Percentiles rank a stretch among this genome's conserved stretches.
These are phyloP conservation scores for Nomada ferruginata DNA, from an alignment of 2,888 invertebrate species.

Conservation along the genomic window DNA sequence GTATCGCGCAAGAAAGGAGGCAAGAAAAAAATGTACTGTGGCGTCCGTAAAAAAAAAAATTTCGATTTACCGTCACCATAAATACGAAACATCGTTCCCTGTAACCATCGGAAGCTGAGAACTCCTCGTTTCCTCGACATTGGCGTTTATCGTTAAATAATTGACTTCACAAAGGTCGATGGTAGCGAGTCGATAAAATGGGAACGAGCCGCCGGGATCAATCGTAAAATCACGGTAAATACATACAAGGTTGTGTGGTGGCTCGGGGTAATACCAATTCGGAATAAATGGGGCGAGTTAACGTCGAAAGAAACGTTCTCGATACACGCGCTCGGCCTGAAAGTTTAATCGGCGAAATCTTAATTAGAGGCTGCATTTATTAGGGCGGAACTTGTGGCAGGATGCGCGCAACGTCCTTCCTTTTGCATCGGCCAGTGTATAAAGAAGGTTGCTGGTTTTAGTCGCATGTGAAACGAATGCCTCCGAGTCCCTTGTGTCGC, in stretches of 20 bases:
- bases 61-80: too few relatives aligned
- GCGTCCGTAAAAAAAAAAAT: too few relatives aligned
- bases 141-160: neutral
- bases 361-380: conserved; percentile 61
- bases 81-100: too few relatives aligned
- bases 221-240: conserved; percentile 37
- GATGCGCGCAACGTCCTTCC: conserved; percentile 13
- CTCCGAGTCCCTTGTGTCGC: conserved; percentile 20
- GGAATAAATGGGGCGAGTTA: conserved; percentile 46
- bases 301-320: conserved; percentile 53
- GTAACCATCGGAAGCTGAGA: neutral
- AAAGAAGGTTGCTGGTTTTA: conserved; percentile 45
- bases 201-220: neutral
- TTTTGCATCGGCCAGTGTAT: conserved; percentile 12
- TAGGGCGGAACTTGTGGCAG: conserved; percentile 50
- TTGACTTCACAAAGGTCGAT: neutral
- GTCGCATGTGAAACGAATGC: conserved; percentile 46
- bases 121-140: neutral
- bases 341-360: conserved; percentile 62
- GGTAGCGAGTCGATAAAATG: conserved; percentile 8
- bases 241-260: neutral
- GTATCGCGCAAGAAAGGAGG: too few relatives aligned
- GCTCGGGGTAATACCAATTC: conserved; percentile 15
- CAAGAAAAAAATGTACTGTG: too few relatives aligned
- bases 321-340: conserved; percentile 15